Conservation (phyloP, 2,888 invertebrate genomes). For the Alviniconcha strummeri region DNA sequence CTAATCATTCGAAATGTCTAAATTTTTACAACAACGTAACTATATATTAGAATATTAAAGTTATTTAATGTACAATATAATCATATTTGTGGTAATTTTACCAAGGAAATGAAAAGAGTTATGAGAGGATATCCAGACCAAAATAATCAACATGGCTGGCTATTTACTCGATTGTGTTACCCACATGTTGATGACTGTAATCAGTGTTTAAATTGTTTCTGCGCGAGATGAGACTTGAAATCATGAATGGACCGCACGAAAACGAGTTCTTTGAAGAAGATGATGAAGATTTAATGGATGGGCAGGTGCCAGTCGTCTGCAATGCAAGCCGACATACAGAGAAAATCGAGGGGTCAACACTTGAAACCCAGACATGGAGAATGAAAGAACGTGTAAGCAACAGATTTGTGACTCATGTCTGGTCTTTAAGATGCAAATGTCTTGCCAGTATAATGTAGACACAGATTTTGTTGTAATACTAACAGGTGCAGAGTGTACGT, state of each 20-base stretch:
- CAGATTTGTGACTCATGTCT: background rate
- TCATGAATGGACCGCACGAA: conserved; percentile 37
- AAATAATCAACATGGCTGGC: conserved; percentile 34
- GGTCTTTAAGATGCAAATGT: background rate
- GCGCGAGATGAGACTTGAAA: conserved; percentile 35
- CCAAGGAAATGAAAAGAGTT: too few species aligned
- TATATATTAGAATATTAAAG: too few species aligned
- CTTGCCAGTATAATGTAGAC: background rate
- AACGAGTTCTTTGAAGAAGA: conserved; percentile 54
- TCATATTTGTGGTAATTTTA: too few species aligned
- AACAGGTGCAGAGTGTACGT: background rate
- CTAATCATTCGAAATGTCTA: too few species aligned
- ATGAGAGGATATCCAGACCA: background rate
- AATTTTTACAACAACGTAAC: too few species aligned
- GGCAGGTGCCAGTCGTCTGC: conserved; percentile 80
- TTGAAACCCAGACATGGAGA: conserved; percentile 88
- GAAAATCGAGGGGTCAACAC: conserved; percentile 81
- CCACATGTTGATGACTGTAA: conserved; percentile 17
- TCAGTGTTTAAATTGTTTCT: conserved; percentile 9
- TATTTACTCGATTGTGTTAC: background rate
- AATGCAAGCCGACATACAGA: conserved; percentile 85
- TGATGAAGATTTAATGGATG: conserved; percentile 55
- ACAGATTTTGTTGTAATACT: background rate
- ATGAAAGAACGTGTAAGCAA: conserved; percentile 80
- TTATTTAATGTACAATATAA: too few species aligned